phyloP scores from a whole-genome alignment of 1,140 invertebrate genomes.

The Heliconius melpomene region DNA sequence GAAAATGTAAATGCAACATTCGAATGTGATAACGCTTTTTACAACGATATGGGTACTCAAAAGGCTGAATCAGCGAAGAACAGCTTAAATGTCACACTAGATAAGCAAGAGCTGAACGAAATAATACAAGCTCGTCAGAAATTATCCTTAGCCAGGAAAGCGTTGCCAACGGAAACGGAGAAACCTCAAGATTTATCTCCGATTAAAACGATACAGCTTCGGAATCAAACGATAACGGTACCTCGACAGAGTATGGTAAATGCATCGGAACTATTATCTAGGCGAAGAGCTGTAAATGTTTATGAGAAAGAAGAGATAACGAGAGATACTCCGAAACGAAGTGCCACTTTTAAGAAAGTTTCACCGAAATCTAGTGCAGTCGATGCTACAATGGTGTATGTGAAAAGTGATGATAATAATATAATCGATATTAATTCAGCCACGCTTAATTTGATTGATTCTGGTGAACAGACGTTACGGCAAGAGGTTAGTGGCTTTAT shows the following conservation, averaged over 20 bases:
- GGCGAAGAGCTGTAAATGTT: constrained; percentile 61
- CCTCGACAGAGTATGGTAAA: constrained; percentile 71
- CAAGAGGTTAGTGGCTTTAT: constrained; percentile 50
- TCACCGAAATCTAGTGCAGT: constrained; percentile 60
- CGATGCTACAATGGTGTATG: constrained; percentile 67
- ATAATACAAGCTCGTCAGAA: constrained; percentile 75
- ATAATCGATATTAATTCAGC: constrained; percentile 76
- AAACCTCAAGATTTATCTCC: constrained; percentile 58
- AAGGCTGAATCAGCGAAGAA: constrained; percentile 59
- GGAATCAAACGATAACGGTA: constrained; percentile 72
- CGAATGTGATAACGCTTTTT: constrained; percentile 70
- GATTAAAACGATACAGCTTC: constrained; percentile 69
- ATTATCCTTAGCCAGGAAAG: constrained; percentile 68
- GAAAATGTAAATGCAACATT: constrained; percentile 69
- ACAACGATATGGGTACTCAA: constrained; percentile 66
- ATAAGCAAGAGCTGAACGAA: constrained; percentile 76
- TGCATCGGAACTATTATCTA: constrained; percentile 66
- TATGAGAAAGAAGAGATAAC: constrained; percentile 44
- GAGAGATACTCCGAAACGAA: constrained; percentile 73
- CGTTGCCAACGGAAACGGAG: constrained; percentile 63
- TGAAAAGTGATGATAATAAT: constrained; percentile 64
- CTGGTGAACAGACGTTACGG: constrained; percentile 55
- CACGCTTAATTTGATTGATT: constrained; percentile 67
- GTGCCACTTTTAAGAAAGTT: constrained; percentile 74
- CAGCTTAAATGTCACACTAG: constrained; percentile 72